These are phyloP conservation scores for Vespertilio murinus DNA, from an alignment of 2,797 vertebrate species.

Conservation along the genomic window DNA sequence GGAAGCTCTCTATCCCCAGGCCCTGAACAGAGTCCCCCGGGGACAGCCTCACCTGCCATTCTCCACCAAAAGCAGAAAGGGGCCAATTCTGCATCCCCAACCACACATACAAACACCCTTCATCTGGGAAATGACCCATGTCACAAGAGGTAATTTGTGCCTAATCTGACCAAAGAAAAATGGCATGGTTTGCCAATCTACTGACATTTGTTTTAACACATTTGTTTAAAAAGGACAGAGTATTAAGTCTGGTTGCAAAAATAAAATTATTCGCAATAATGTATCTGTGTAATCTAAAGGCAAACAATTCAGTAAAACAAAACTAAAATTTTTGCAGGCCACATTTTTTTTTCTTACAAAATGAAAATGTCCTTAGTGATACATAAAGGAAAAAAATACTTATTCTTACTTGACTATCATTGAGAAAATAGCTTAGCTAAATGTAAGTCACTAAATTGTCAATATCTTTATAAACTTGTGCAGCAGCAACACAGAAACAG, in stretches of 20 bases:
- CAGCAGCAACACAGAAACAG: not conserved
- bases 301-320: not conserved
- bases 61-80: slow-evolving; percentile 5
- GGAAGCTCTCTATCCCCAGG: not conserved
- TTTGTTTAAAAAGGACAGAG: slow-evolving; percentile 37
- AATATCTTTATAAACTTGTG: not conserved
- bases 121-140: not conserved
- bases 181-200: not conserved
- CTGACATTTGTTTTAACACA: slow-evolving; percentile 5
- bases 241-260: slow-evolving; percentile 13
- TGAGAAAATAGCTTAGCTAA: not conserved
- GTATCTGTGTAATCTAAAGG: not conserved
- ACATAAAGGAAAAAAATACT: not conserved
- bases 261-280: slow-evolving; percentile 2
- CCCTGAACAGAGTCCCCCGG: not conserved
- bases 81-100: not conserved
- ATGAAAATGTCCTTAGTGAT: not conserved
- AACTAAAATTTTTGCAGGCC: not conserved
- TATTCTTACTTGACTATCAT: not conserved
- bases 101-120: not conserved
- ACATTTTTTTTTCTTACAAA: slow-evolving; percentile 42
- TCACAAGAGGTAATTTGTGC: not conserved
- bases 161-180: not conserved
- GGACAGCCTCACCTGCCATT: not conserved
- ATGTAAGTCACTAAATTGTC: slow-evolving; percentile 23